Conservation (phyloP, 2,888 invertebrate genomes). For the Nomada fucata region DNA sequence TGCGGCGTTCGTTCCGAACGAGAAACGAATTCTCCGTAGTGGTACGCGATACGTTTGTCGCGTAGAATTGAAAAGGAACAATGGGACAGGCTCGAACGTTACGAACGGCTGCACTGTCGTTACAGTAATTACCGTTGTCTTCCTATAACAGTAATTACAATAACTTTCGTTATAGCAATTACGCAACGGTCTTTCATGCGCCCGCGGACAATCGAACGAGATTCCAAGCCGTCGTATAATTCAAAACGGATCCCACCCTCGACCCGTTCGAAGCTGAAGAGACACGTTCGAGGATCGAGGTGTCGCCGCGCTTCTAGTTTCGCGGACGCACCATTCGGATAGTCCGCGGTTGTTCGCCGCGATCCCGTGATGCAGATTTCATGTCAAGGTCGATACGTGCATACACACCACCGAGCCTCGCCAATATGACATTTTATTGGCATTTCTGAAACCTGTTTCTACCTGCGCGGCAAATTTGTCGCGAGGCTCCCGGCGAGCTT, state of each 20-base stretch:
- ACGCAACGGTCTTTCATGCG: not conserved
- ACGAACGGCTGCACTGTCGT: not conserved
- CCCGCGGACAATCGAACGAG: not conserved
- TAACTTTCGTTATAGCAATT: not conserved
- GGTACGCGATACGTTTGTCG: not conserved
- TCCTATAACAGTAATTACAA: too few relatives aligned
- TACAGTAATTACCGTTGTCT: too few relatives aligned
- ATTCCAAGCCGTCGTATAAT: too few relatives aligned
- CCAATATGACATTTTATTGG: conserved; percentile 35
- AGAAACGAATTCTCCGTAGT: not conserved
- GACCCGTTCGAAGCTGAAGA: too few relatives aligned
- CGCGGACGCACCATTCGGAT: conserved; percentile 23
- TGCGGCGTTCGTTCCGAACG: too few relatives aligned
- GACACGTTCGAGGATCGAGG: too few relatives aligned
- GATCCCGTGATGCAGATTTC: conserved; percentile 38
- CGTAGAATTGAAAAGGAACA: not conserved
- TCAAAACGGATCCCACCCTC: too few relatives aligned
- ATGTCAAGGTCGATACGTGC: conserved; percentile 55
- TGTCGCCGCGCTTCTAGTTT: conserved; percentile 32
- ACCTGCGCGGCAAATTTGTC: conserved; percentile 2
- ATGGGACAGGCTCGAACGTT: not conserved
- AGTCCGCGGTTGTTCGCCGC: conserved; percentile 21
- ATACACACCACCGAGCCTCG: conserved; percentile 5
- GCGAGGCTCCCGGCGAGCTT: not conserved
- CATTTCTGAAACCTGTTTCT: conserved; percentile 37